Evolutionary conservation across 2,113 vertebrate species (phyloP).

Genomic region (rabbit (Oryctolagus cuniculus)): DNA sequence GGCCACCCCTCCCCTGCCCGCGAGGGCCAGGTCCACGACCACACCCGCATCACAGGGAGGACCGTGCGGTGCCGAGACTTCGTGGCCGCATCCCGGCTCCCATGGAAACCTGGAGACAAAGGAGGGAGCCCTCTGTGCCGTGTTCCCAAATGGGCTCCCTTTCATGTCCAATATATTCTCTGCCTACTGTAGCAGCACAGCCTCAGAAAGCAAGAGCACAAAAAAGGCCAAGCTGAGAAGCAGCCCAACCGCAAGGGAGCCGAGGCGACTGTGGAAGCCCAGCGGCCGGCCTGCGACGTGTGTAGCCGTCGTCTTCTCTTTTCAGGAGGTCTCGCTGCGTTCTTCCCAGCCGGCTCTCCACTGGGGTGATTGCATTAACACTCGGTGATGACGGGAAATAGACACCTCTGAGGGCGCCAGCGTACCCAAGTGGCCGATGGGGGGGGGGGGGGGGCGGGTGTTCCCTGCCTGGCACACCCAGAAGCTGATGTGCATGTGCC

Average conservation of each 20-base stretch:
- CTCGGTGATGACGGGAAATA: constrained; percentile 65
- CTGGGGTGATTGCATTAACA: constrained; percentile 66
- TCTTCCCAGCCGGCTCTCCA: constrained; percentile 64
- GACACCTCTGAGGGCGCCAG: constrained; percentile 53
- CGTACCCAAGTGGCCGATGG: constrained; percentile 34
- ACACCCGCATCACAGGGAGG: background rate
- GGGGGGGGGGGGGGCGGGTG: background rate
- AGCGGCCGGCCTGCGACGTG: background rate
- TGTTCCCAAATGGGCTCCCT: constrained; percentile 53
- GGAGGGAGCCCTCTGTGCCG: background rate
- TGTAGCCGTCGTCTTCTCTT: constrained; percentile 64
- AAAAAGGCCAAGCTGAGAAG: constrained; percentile 47
- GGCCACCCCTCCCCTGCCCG: background rate
- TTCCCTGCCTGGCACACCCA: background rate
- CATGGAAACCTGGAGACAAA: constrained; percentile 58
- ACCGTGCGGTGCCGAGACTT: background rate
- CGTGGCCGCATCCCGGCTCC: background rate
- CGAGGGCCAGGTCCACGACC: background rate
- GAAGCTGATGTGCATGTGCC: background rate
- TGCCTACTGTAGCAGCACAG: constrained; percentile 51
- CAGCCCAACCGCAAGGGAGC: background rate
- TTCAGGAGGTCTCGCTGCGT: constrained; percentile 27
- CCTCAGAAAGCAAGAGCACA: constrained; percentile 50
- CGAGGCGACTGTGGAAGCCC: constrained; percentile 63
- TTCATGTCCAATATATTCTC: constrained; percentile 68